Percentiles rank a stretch among this genome's conserved stretches.
Evolutionary conservation across 2,888 invertebrate genomes (phyloP).

Genomic region (Pseudanteris insignis): DNA sequence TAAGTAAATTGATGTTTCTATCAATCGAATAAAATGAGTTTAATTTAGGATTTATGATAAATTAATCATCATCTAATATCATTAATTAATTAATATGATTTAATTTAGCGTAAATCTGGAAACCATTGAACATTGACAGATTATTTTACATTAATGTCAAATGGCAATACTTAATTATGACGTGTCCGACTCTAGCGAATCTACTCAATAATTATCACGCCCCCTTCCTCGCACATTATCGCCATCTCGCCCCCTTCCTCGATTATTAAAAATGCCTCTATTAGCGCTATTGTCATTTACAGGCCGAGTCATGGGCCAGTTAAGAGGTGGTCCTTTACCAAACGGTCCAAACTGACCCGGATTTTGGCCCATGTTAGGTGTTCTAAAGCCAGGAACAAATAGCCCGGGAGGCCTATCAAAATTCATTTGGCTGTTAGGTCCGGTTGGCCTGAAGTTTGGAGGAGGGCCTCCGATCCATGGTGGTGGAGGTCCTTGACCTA

Average conservation of each 20-base stretch:
- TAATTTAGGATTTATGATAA: no score
- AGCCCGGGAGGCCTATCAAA: conserved; percentile 57
- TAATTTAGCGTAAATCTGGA: no score
- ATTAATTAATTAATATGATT: no score
- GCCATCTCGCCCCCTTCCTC: conserved; percentile 24
- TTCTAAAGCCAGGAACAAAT: conserved; percentile 57
- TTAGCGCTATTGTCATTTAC: conserved; percentile 25
- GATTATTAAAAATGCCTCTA: conserved; percentile 28
- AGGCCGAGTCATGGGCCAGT: conserved; percentile 29
- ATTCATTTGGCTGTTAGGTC: conserved; percentile 54
- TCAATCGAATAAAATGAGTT: no score
- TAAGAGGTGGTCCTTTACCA: conserved; percentile 34
- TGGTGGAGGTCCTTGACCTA: conserved; percentile 49
- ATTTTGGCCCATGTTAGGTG: conserved; percentile 50
- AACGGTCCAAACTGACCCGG: conserved; percentile 34
- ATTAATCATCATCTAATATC: no score
- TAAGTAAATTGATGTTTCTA: no score
- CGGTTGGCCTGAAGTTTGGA: conserved; percentile 54
- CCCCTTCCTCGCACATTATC: conserved; percentile 32
- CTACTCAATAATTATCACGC: conserved; percentile 28
- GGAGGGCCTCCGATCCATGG: conserved; percentile 52
- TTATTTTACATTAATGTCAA: no score
- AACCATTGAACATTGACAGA: no score
- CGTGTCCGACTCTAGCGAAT: neutral
- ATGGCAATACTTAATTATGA: neutral